Evolutionary conservation across 2,113 vertebrate species (phyloP).

Genomic region (Crotalus helleri): DNA sequence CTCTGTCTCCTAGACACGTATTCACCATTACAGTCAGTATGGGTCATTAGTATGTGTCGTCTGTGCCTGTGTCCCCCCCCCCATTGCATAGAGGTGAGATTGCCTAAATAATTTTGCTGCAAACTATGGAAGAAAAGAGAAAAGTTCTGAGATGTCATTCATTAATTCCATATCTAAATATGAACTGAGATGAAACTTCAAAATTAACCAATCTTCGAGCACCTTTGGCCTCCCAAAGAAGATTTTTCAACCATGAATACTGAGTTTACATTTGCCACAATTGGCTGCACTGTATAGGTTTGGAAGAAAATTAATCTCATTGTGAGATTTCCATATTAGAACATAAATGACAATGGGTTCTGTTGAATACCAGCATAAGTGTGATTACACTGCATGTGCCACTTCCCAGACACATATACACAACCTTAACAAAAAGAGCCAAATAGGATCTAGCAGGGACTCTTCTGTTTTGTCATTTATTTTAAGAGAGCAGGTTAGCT

Average conservation of each 20-base stretch:
- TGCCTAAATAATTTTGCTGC: neutral
- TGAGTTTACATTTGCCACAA: neutral
- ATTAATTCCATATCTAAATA: neutral
- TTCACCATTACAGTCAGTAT: neutral
- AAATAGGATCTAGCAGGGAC: no score
- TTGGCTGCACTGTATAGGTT: neutral
- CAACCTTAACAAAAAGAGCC: neutral
- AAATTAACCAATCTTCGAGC: neutral
- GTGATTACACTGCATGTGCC: neutral
- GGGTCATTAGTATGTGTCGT: neutral
- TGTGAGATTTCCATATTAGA: neutral
- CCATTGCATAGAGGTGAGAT: neutral
- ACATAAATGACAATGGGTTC: neutral
- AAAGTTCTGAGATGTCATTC: neutral
- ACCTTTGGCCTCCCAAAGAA: neutral
- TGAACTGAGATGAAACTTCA: neutral
- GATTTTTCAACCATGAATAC: neutral
- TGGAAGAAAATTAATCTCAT: neutral
- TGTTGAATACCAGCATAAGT: neutral
- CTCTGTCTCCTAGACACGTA: neutral
- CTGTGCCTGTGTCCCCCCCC: rapidly evolving
- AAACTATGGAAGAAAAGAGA: neutral
- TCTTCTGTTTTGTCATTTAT: neutral
- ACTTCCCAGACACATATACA: no score
- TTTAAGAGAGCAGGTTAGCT: neutral